Conservation (phyloP, 1,140 invertebrate species). For the Lycorma delicatula region DNA sequence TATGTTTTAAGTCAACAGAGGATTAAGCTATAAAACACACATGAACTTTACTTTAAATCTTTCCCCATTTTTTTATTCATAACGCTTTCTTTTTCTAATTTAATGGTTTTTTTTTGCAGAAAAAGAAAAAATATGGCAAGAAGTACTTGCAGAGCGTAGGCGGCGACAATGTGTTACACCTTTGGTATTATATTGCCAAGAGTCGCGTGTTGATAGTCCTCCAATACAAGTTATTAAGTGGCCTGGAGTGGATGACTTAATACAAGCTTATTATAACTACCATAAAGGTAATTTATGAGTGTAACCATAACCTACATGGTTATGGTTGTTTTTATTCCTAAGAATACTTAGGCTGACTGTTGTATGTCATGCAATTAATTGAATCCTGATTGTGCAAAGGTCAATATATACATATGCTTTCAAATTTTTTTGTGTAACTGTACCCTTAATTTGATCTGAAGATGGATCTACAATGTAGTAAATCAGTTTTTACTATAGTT, state of each 20-base stretch:
- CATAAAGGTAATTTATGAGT: conserved; percentile 34
- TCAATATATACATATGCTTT: background rate
- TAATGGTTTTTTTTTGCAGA: conserved; percentile 31
- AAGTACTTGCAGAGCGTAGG: conserved; percentile 40
- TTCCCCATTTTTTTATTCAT: no score
- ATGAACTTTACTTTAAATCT: no score
- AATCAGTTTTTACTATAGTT: no score
- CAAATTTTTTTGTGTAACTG: no score
- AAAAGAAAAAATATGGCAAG: conserved; percentile 41
- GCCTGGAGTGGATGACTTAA: conserved; percentile 39
- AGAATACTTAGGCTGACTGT: background rate
- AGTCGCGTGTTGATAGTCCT: conserved; percentile 25
- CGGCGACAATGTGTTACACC: conserved; percentile 39
- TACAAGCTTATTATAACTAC: conserved; percentile 39
- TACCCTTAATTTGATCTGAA: no score
- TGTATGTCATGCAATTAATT: background rate
- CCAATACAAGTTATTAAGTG: conserved; percentile 33
- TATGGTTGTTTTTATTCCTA: background rate
- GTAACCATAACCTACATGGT: background rate
- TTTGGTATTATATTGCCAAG: conserved; percentile 39
- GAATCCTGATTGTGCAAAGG: background rate
- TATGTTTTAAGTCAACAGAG: no score
- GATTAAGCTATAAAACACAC: no score
- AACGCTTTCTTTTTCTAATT: no score
- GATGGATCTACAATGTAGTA: no score